Evolutionary conservation across 2,888 invertebrate species (phyloP).

Genomic region (Eupsilia transversa): DNA sequence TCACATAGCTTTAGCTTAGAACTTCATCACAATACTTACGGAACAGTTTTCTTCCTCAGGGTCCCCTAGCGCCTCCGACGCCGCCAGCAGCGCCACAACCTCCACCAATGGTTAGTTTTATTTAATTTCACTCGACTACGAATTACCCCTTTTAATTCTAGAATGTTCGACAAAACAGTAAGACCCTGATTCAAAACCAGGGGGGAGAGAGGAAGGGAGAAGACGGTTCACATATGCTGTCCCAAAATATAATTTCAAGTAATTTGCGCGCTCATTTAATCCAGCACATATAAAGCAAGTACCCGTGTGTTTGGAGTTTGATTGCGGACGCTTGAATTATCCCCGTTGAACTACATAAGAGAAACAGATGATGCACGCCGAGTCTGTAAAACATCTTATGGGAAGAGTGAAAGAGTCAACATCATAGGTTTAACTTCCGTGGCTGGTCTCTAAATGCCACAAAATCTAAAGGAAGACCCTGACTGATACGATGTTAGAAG

Average conservation of each 20-base stretch:
- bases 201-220: slow-evolving; percentile 17
- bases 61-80: slow-evolving; percentile 88
- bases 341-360: not conserved
- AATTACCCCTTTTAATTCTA: slow-evolving; percentile 30
- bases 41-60: slow-evolving; percentile 69
- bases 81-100: slow-evolving; percentile 90
- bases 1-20: too few species aligned
- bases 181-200: not conserved
- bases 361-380: slow-evolving; percentile 4
- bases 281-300: not conserved
- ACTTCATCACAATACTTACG: not conserved
- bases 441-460: not conserved
- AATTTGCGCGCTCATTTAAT: slow-evolving; percentile 15
- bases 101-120: slow-evolving; percentile 83
- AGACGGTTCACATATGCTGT: slow-evolving; percentile 30
- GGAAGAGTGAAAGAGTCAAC: slow-evolving; percentile 12
- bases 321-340: slow-evolving; percentile 10
- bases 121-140: slow-evolving; percentile 48
- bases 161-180: slow-evolving; percentile 2
- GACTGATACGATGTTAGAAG: not conserved
- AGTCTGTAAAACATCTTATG: not conserved
- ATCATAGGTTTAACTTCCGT: not conserved
- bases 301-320: not conserved
- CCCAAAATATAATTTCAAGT: slow-evolving; percentile 14
- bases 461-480: not conserved